Evolutionary conservation across 2,888 invertebrate species (phyloP).

Genomic region (Cecidostiba fungosa): DNA sequence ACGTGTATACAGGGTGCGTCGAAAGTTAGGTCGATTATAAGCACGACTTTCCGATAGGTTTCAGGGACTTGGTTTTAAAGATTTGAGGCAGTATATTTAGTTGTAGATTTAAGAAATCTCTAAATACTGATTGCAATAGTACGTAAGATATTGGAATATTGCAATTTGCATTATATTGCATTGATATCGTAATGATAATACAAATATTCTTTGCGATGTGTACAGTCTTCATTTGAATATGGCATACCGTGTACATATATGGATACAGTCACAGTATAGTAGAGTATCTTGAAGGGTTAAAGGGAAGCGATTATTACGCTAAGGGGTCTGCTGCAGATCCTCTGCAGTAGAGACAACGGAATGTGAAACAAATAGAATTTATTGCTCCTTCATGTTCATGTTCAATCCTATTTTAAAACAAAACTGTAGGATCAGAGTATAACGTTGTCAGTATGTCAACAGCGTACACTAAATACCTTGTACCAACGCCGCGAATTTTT

Average conservation of each 20-base stretch:
- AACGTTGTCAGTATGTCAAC: too few relatives aligned
- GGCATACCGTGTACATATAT: not conserved
- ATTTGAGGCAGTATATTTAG: not conserved
- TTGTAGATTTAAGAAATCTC: not conserved
- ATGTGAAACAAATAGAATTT: too few relatives aligned
- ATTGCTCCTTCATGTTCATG: too few relatives aligned
- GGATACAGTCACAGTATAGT: not conserved
- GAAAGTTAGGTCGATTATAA: slow-evolving; percentile 24
- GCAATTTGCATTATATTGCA: too few relatives aligned
- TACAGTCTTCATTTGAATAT: too few relatives aligned
- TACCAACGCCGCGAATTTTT: too few relatives aligned
- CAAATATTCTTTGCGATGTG: too few relatives aligned
- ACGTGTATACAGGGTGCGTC: slow-evolving; percentile 23
- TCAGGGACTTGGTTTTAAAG: not conserved
- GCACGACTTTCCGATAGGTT: not conserved
- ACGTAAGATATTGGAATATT: not conserved
- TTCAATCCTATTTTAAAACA: not conserved
- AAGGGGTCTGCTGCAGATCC: not conserved
- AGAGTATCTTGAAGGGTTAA: not conserved
- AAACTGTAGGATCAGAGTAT: not conserved
- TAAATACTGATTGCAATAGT: not conserved
- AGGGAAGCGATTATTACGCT: not conserved
- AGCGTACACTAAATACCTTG: too few relatives aligned
- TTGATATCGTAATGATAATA: too few relatives aligned
- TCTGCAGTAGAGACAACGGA: too few relatives aligned